Percentiles rank a stretch among this genome's conserved stretches.
phyloP scores from a whole-genome alignment of 1,140 invertebrate genomes.

The Panagrolaimus sp. region DNA sequence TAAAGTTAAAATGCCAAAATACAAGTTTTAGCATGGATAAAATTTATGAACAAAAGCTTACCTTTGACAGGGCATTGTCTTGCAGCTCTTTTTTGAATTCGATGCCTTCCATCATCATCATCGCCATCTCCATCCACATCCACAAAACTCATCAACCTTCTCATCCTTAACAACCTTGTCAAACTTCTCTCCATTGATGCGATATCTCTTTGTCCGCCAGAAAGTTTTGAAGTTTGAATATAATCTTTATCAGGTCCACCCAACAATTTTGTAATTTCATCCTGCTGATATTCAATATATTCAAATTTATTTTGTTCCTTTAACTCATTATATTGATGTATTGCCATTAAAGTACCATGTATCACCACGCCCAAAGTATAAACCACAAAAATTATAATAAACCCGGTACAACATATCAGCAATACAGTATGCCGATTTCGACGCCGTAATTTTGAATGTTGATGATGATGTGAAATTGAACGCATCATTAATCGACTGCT shows the following conservation, averaged over 20 bases:
- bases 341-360: neutral
- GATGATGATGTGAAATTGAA: neutral
- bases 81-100: neutral
- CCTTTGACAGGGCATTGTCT: no score
- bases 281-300: slow-evolving; percentile 1
- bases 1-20: neutral
- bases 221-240: neutral
- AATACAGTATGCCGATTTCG: neutral
- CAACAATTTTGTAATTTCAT: neutral
- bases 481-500: no score
- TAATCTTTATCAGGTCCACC: slow-evolving; percentile 6
- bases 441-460: neutral
- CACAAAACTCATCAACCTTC: slow-evolving; percentile 8
- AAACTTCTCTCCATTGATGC: slow-evolving; percentile 5
- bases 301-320: neutral
- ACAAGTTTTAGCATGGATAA: no score
- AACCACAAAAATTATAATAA: neutral
- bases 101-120: neutral
- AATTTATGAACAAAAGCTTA: no score
- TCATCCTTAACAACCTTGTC: slow-evolving; percentile 8
- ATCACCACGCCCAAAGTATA: neutral
- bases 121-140: neutral
- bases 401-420: neutral
- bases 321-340: neutral
- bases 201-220: neutral